phyloP scores from a whole-genome alignment of 2,113 vertebrate genomes.

The Pagrus major region DNA sequence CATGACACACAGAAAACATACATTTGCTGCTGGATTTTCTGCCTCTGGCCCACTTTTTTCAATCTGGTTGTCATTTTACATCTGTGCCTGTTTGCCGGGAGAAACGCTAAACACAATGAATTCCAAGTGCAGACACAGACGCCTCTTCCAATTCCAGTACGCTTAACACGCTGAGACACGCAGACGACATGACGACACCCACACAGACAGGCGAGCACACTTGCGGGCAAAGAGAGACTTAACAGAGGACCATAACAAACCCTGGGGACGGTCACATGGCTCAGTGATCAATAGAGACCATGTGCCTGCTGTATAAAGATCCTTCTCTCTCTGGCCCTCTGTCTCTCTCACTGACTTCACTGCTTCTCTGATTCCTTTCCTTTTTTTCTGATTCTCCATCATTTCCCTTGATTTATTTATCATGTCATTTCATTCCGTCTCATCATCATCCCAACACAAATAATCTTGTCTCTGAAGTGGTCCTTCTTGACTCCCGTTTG shows the following conservation, averaged over 20 bases:
- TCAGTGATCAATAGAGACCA: slow-evolving; percentile 62
- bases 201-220: slow-evolving; percentile 30
- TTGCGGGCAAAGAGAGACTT: slow-evolving; percentile 34
- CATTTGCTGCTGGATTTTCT: not conserved
- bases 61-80: not conserved
- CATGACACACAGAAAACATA: slow-evolving; percentile 7
- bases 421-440: not conserved
- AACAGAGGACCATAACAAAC: slow-evolving; percentile 31
- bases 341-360: not conserved
- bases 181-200: slow-evolving; percentile 46
- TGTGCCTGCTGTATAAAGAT: slow-evolving; percentile 56
- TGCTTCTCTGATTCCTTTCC: not conserved
- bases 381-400: not conserved
- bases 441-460: not conserved
- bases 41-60: not conserved
- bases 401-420: not conserved
- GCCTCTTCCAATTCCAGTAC: slow-evolving; percentile 43
- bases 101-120: slow-evolving; percentile 29
- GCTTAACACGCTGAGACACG: slow-evolving; percentile 47
- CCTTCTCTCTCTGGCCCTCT: not conserved
- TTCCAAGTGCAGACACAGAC: slow-evolving; percentile 36
- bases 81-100: slow-evolving; percentile 30
- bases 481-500: not conserved
- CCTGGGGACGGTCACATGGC: slow-evolving; percentile 58
- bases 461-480: not conserved